Base-by-base conservation (phyloP, 2,113 vertebrate genomes). In the Rhadina sibilatrix region DNA sequence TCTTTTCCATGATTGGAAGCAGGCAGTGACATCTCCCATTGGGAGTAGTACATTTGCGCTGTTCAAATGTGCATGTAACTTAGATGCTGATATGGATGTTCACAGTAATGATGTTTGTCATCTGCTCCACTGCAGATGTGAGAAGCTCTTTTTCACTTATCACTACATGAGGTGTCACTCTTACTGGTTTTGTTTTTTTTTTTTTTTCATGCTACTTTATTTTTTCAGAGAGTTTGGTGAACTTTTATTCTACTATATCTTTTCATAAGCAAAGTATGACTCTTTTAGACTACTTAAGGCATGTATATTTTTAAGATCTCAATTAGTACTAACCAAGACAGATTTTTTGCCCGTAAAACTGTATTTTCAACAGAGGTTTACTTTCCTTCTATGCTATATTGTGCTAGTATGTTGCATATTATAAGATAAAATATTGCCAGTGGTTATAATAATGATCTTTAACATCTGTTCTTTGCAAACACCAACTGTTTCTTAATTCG, bases 391-490 rank as follows among this genome's bases (percentile, higher is more conserved):
- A 35, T 18, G 74, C 1, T 65, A n/a, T 65, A 82, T 70, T 70
- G 9, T 49, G 38, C 6, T 61, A 38, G 53, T 89, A 52, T 27
- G 50, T 72, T 94, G 54, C 42, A 47, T 76, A 71, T 66, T 89
- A 65, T 47, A 87, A 46, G 35, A 86, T 44, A 60, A 30, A 92
- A 78, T 90, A 84, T 89, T 90, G 71, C 37, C 53, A 87, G 50
- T 82, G 33, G 56, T 94, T 94, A 93, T 61, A 87, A 38, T 93
- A 83, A 92, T 89, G 82, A 75, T 94, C 49, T 78, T 93, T 93
- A 95, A 91, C 89, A 93, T 86, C 78, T 97, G 91, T 88, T 95
- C 89, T 82, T 90, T 71, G 54, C 44, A 93, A 85, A 93, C 76
- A 83, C 44, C 82, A 94, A 68, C 78, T 91, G 65, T 88, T 92